phyloP scores from a whole-genome alignment of 2,888 invertebrate species.

The Ametastegia equiseti region DNA sequence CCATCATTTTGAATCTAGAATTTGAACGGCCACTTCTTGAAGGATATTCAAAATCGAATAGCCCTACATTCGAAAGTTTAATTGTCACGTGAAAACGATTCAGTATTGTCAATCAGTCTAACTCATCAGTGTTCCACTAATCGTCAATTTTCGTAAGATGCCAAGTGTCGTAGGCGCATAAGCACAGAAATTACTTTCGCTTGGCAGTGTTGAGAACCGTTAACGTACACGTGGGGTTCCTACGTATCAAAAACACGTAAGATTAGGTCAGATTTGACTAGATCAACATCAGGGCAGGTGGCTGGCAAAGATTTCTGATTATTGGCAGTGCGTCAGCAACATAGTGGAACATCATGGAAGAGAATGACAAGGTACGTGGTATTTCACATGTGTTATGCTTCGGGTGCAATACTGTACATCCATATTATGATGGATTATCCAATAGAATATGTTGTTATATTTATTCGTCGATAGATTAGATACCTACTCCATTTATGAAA shows the following conservation, averaged over 20 bases:
- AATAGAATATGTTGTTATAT: neutral
- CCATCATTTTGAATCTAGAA: too few relatives aligned
- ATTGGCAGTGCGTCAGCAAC: neutral
- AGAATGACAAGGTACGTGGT: neutral
- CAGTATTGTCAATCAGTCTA: too few relatives aligned
- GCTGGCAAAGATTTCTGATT: neutral
- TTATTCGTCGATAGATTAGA: neutral
- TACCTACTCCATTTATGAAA: neutral
- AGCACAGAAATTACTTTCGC: neutral
- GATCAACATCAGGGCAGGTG: neutral
- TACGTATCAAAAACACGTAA: neutral
- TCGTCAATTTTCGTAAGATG: too few relatives aligned
- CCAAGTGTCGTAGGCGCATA: too few relatives aligned
- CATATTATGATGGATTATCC: neutral
- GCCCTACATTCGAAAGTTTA: too few relatives aligned
- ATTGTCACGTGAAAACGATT: too few relatives aligned
- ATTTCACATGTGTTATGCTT: too few relatives aligned
- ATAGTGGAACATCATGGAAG: neutral
- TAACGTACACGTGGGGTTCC: neutral
- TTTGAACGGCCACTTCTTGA: too few relatives aligned
- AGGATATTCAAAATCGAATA: too few relatives aligned
- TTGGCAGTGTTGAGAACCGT: neutral
- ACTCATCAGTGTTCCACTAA: too few relatives aligned
- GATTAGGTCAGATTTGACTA: neutral
- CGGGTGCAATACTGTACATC: too few relatives aligned